These are phyloP conservation scores for Gopherus flavomarginatus DNA, from an alignment of 2,113 vertebrate genomes.

Conservation along the genomic window DNA sequence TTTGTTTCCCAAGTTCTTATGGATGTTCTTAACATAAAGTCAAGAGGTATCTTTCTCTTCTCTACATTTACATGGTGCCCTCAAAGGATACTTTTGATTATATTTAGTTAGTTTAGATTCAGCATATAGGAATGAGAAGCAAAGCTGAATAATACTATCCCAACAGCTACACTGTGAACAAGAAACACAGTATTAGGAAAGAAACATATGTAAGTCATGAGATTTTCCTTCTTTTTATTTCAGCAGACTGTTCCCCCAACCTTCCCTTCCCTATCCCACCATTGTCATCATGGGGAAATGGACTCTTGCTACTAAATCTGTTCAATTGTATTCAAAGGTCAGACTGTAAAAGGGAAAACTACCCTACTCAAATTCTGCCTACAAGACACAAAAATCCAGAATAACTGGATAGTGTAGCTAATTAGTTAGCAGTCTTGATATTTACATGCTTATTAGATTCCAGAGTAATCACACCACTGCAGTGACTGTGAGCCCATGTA, in stretches of 20 bases:
- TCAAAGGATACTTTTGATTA: conserved; percentile 16
- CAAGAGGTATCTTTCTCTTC: neutral
- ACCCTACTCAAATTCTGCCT: neutral
- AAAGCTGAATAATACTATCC: neutral
- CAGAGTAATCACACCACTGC: neutral
- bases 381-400: neutral
- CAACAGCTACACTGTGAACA: neutral
- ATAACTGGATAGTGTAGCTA: neutral
- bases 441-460: neutral
- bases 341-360: neutral
- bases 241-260: neutral
- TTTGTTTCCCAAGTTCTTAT: conserved; percentile 1
- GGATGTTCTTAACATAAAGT: neutral
- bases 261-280: neutral
- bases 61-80: neutral
- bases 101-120: neutral
- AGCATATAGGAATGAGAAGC: neutral
- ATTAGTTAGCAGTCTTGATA: neutral
- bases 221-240: neutral
- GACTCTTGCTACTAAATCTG: neutral
- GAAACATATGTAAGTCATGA: neutral
- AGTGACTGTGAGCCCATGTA: neutral
- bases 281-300: neutral
- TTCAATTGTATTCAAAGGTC: neutral
- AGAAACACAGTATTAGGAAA: conserved; percentile 20